Percentiles rank a stretch among this genome's conserved stretches.
Conservation (phyloP, 37 sponge, comb jelly and placozoan species). For the Halisarca cf. caerulea region DNA sequence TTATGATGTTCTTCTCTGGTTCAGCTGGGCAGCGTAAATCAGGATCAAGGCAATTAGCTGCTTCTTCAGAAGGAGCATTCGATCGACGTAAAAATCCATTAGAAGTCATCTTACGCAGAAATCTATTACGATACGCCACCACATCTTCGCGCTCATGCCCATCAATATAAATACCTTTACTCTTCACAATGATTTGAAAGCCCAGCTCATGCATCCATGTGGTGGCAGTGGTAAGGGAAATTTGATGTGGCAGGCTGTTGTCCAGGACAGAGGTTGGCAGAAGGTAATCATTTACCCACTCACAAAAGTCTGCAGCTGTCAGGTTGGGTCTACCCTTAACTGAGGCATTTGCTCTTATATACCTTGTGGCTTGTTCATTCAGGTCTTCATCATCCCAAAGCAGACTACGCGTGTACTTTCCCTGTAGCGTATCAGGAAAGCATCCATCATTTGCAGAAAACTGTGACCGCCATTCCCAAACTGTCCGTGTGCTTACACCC, state of each 20-base stretch:
- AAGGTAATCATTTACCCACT: background rate
- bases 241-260: too few species aligned
- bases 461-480: slow-evolving; percentile 28
- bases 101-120: slow-evolving; percentile 36
- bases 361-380: slow-evolving; percentile 30
- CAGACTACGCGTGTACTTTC: slow-evolving; percentile 18
- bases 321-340: slow-evolving; percentile 51
- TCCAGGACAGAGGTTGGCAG: slow-evolving; percentile 26
- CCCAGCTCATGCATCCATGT: slow-evolving; percentile 62
- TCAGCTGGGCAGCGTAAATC: background rate
- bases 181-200: slow-evolving; percentile 32
- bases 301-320: background rate
- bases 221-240: slow-evolving; percentile 18
- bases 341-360: slow-evolving; percentile 28
- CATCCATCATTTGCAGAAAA: background rate
- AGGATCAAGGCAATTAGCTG: background rate
- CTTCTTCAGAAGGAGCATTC: slow-evolving; percentile 32
- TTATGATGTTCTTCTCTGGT: slow-evolving; percentile 4
- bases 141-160: slow-evolving; percentile 67
- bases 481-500: slow-evolving; percentile 9
- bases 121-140: slow-evolving; percentile 25
- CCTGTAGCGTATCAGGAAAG: slow-evolving; percentile 45
- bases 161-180: slow-evolving; percentile 60
- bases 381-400: slow-evolving; percentile 25
- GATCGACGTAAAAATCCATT: slow-evolving; percentile 9